Evolutionary conservation across 1,140 invertebrate genomes (phyloP).

Genomic region (Drosophila albomicans): DNA sequence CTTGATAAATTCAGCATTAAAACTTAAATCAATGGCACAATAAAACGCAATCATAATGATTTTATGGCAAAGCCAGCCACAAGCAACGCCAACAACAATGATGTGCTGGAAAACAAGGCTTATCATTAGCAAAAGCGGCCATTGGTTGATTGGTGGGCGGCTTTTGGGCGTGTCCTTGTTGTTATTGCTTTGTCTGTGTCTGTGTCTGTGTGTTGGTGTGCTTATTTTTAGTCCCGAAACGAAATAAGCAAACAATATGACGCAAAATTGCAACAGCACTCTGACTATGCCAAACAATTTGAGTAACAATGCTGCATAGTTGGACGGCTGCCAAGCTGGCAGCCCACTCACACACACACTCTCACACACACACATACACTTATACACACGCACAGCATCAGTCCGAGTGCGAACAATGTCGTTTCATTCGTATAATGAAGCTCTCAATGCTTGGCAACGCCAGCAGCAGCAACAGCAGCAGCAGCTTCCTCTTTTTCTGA

Average conservation of each 20-base stretch:
- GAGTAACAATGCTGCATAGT: slow-evolving; percentile 55
- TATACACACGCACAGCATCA: background rate
- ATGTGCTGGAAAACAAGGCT: slow-evolving; percentile 68
- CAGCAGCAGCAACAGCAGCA: slow-evolving; percentile 8
- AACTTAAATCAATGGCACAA: slow-evolving; percentile 72
- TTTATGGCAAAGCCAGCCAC: slow-evolving; percentile 58
- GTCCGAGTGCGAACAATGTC: slow-evolving; percentile 26
- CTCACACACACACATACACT: slow-evolving; percentile 12
- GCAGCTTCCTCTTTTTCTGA: background rate
- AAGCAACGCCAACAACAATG: slow-evolving; percentile 33
- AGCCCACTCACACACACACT: slow-evolving; percentile 17
- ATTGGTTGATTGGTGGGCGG: slow-evolving; percentile 65
- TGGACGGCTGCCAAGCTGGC: slow-evolving; percentile 64
- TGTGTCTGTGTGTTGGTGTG: slow-evolving; percentile 28
- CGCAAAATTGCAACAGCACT: slow-evolving; percentile 70
- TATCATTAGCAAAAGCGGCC: slow-evolving; percentile 74
- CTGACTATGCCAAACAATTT: slow-evolving; percentile 36
- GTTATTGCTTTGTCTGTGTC: slow-evolving; percentile 13
- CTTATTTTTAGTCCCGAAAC: slow-evolving; percentile 72
- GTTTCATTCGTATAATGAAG: slow-evolving; percentile 40
- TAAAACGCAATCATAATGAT: slow-evolving; percentile 72
- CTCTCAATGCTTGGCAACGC: slow-evolving; percentile 35
- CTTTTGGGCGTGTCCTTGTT: slow-evolving; percentile 30
- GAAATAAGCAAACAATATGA: slow-evolving; percentile 79
- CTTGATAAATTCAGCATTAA: slow-evolving; percentile 64